Base-by-base conservation (phyloP, 2,888 invertebrate genomes). In the Drosophila koepferae region DNA sequence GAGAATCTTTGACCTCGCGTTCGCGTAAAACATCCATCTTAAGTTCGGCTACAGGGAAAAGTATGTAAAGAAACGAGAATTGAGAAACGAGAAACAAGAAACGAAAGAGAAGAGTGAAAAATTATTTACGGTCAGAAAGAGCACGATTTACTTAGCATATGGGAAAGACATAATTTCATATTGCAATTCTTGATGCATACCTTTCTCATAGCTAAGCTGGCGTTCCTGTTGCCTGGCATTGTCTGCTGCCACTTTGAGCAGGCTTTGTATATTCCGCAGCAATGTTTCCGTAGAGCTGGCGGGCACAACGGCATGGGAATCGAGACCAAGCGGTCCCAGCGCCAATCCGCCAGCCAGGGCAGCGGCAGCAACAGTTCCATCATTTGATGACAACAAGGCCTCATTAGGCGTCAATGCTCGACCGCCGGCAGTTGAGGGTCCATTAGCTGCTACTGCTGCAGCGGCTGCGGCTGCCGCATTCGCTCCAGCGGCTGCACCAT, bases 181-280 rank as follows among this genome's bases (percentile, higher is more conserved):
- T 28, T 18, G 20, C 2, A 18, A 18, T 18, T 5, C 20, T 31
- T n/a, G 4, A 41, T 34, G 60, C 85, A 94, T 94, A 99, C 99
- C 98, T 97, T 98, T 98, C 94, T 99, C 99, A 94, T 98, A 97
- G 95, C 96, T 97, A 94, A 98, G 97, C 94, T 99, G 98, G 84
- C 98, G 95, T 93, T 99, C 99, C 94, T 98, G 98, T 92, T 98
- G 98, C 89, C 98, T 95, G 63, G 98, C 98, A 94, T 98, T 98
- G 93, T 99, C 98, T 3, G 98, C 98, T n/a, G 99, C 99, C 74
- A 99, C 98, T 94, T 99, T 98, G 77, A 99, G 95, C 79, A 99
- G 95, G 62, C 98, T 98, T 94, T 99, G 98, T 91, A 99, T 99
- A 93, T 99, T 99, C 91, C 98, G 95, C 82, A 99, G 95, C 82